These are phyloP conservation scores for Bombus balteatus DNA, from an alignment of 1,140 invertebrate genomes.

Conservation along the genomic window DNA sequence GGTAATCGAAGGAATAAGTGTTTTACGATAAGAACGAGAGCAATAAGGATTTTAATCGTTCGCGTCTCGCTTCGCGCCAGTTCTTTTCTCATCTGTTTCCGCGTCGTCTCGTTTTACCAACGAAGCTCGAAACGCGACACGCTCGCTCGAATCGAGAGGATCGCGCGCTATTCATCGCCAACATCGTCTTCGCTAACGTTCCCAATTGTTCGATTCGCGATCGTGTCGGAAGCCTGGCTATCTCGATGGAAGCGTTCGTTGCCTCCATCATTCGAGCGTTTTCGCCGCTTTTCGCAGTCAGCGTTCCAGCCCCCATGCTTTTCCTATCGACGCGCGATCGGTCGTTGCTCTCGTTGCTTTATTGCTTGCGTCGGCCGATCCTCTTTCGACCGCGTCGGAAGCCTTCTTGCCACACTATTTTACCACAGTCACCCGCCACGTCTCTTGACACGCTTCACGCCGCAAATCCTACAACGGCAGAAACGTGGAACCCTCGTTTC, in stretches of 20 bases:
- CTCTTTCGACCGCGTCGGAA: not conserved
- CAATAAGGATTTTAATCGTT: conserved; percentile 32
- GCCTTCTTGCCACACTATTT: not conserved
- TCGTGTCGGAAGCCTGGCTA: too few species aligned
- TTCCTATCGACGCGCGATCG: too few species aligned
- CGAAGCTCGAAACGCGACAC: not conserved
- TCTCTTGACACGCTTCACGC: not conserved
- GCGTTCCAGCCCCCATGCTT: not conserved
- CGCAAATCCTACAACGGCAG: not conserved
- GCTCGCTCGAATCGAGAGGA: not conserved
- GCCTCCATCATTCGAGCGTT: too few species aligned
- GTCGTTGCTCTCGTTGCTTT: conserved; percentile 48
- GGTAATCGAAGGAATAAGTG: conserved; percentile 45
- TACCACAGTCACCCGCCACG: not conserved
- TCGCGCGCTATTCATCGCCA: not conserved
- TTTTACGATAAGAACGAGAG: conserved; percentile 3
- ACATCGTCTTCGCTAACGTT: not conserved
- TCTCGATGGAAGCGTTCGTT: too few species aligned
- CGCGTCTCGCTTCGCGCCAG: not conserved
- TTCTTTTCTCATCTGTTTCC: not conserved
- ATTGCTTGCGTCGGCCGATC: conserved; percentile 34
- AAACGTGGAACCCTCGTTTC: not conserved
- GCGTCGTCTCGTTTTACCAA: not conserved
- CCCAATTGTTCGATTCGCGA: too few species aligned
- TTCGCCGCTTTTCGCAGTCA: too few species aligned